phyloP scores from a whole-genome alignment of 1,140 invertebrate genomes.

The Saxidomus purpurata region DNA sequence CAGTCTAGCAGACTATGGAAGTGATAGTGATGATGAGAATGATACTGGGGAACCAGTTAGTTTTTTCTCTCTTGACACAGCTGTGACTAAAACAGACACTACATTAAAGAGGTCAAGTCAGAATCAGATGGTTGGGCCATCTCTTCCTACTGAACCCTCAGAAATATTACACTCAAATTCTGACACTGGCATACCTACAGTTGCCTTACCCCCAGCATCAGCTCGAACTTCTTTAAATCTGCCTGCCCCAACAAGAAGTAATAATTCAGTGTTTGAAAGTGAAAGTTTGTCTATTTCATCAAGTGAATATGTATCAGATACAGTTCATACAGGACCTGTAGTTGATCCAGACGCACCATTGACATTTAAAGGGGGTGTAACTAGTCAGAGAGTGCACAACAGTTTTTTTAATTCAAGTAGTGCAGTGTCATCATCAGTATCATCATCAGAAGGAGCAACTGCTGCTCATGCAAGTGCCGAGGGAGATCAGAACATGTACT shows the following conservation, averaged over 20 bases:
- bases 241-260: slow-evolving; percentile 48
- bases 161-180: background rate
- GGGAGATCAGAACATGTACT: slow-evolving; percentile 24
- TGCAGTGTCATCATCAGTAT: background rate
- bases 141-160: background rate
- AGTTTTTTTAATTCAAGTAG: background rate
- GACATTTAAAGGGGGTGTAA: slow-evolving; percentile 53
- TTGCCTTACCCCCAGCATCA: slow-evolving; percentile 21
- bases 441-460: background rate
- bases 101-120: background rate
- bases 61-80: slow-evolving; percentile 70
- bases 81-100: slow-evolving; percentile 1
- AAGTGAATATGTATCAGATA: background rate
- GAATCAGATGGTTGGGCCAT: background rate
- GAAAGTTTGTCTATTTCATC: background rate
- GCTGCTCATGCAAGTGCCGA: background rate
- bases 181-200: slow-evolving; percentile 30
- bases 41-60: slow-evolving; percentile 23
- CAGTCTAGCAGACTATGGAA: slow-evolving; percentile 70
- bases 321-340: background rate
- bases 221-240: slow-evolving; percentile 50
- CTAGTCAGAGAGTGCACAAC: background rate
- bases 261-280: slow-evolving; percentile 3
- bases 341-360: slow-evolving; percentile 49
- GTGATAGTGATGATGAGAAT: slow-evolving; percentile 80